Evolutionary conservation across 2,888 invertebrate genomes (phyloP), one percentile per base, ranked within the genome.

Genomic region (Rhogogaster chlorosoma): DNA sequence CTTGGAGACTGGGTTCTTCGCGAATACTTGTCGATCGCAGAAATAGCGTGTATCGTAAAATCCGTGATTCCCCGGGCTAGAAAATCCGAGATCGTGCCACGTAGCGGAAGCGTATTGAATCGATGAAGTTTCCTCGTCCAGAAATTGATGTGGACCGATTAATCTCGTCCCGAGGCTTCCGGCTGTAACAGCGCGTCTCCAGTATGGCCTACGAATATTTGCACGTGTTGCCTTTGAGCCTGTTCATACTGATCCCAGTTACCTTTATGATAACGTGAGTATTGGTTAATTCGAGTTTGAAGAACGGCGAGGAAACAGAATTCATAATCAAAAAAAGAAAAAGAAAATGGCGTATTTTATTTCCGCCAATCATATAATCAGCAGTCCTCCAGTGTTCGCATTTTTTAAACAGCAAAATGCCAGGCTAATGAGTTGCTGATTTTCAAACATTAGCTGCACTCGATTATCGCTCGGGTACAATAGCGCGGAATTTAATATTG

Each of bases 251-350:
- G n/a, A 93, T 93, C 84, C 93, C 93, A 29, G 91, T 90, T 57
- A 93, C 93, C 18, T 93, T 93, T 85, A 88, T 93, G 82, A 91
- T 92, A 88, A 93, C 93, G 93, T 93, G 89, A 93, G 93, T 93
- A 86, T 32, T 26, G 7, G 29, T 10, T 0, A 22, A 73, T 18
- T 73, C 6, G 36, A 71, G 22, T 67, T 12, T 6, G 71, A 71
- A 38, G n/a, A n/a, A n/a, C n/a, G n/a, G n/a, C n/a, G n/a, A n/a
- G n/a, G n/a, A n/a, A n/a, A n/a, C n/a, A n/a, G n/a, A n/a, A n/a
- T n/a, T n/a, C n/a, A n/a, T n/a, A n/a, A n/a, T n/a, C n/a, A n/a
- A n/a, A n/a, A n/a, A n/a, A n/a, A n/a, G n/a, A n/a, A n/a, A n/a
- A n/a, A n/a, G n/a, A n/a, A n/a, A n/a, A 49, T n/a, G 18, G 1